Evolutionary conservation across 2,797 vertebrate genomes (phyloP).

Genomic region (Fistularia commersonii): DNA sequence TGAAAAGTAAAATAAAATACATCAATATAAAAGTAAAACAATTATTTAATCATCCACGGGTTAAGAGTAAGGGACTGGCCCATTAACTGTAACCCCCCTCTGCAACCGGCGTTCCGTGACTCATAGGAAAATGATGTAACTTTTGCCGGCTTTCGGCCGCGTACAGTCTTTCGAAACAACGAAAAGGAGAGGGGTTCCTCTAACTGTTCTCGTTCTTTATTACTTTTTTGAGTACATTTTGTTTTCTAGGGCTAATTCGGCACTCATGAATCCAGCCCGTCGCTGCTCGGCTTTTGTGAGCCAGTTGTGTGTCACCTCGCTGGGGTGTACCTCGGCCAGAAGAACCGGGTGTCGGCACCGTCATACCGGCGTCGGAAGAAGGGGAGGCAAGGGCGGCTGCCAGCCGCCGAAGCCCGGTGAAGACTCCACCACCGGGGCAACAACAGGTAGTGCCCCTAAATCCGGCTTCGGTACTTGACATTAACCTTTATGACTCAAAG

Average conservation of each 20-base stretch:
- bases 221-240: too few species aligned
- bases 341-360: conserved; percentile 6
- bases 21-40: too few species aligned
- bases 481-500: neutral
- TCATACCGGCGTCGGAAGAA: conserved; percentile 2
- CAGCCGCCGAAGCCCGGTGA: conserved; percentile 1
- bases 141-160: conserved; percentile 21
- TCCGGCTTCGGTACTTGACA: too few species aligned
- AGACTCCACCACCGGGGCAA: neutral
- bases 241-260: too few species aligned
- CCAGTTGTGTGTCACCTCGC: conserved; percentile 31
- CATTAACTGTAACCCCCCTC: neutral
- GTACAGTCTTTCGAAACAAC: too few species aligned
- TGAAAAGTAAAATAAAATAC: too few species aligned
- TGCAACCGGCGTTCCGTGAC: conserved; percentile 10
- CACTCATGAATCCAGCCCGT: conserved; percentile 45
- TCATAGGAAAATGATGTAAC: conserved; percentile 31
- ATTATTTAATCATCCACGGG: too few species aligned
- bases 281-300: conserved; percentile 43
- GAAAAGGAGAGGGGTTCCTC: too few species aligned
- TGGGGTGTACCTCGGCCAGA: neutral
- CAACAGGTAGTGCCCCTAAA: conserved; percentile 16
- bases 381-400: neutral
- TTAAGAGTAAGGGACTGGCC: conserved; percentile 1
- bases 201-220: too few species aligned